Evolutionary conservation across 2,797 vertebrate genomes (phyloP), one percentile per base, ranked within the genome.

Genomic region (Cryptoprocta ferox): DNA sequence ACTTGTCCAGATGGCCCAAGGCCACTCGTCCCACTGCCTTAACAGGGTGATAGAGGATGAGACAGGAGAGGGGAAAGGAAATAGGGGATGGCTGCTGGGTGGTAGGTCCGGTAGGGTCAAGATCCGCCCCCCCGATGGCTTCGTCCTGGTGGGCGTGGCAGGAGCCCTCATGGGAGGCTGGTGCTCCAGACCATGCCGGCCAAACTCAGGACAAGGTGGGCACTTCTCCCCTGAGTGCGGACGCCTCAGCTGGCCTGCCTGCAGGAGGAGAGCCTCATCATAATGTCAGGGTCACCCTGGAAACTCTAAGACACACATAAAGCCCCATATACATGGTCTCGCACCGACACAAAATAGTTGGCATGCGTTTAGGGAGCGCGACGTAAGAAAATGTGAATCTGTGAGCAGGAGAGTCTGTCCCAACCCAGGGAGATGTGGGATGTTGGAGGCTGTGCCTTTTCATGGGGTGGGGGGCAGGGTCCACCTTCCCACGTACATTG

Each of bases 331-430:
- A 21, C 6, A 15, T 3, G 21, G 26, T 7, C 42, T 18, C 1
- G 12, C 1, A 2, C 48, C 28, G 16, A 35, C 11, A 18, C 42
- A 18, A 14, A 35, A 37, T 3, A 30, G 3, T 2, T 6, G 18
- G 6, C 9, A 1, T 21, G 50, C 2, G 6, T 1, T 21, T 16
- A 3, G 24, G 61, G n/a, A 15, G 18, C 18, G 2, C 0, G 7
- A 21, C 9, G 10, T 6, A 5, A 30, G 39, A 26, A 12, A 6
- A 30, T 10, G 18, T 8, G 14, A 15, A 10, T 15, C 1, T 26
- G 50, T 9, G 53, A 56, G 56, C 73, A 1, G 12, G 18, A 24
- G 10, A 9, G 28, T 28, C 53, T 70, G 39, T 37, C 50, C 16
- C n/a, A 14, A 3, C 18, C 26, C 26, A 3, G 10, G 5, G 10